phyloP scores from a whole-genome alignment of 1,140 invertebrate genomes.

The Lepidostoma basale region DNA sequence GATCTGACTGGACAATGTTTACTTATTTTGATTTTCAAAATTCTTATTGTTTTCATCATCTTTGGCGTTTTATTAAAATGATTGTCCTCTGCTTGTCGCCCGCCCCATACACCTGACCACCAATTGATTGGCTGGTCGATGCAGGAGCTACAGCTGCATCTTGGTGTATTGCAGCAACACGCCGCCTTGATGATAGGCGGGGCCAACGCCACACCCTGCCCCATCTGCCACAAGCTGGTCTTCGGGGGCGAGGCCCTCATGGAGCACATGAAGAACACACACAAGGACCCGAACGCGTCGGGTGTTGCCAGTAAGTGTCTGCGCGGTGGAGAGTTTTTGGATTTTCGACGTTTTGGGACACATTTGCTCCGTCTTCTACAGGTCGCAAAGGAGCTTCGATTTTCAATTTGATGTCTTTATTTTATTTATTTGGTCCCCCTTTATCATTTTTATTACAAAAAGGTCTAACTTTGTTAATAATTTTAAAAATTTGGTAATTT shows the following conservation, averaged over 20 bases:
- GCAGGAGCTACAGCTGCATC: constrained; percentile 83
- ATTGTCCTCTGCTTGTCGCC: constrained; percentile 23
- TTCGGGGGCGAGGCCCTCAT: constrained; percentile 89
- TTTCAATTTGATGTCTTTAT: constrained; percentile 5
- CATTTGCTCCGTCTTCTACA: constrained; percentile 2
- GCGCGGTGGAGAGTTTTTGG: constrained; percentile 19
- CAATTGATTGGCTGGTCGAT: constrained; percentile 40
- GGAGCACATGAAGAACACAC: constrained; percentile 94
- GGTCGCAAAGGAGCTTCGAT: constrained; percentile 7
- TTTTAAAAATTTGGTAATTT: too few species aligned
- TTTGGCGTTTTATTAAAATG: constrained; percentile 30
- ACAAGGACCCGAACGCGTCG: constrained; percentile 89
- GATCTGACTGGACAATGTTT: too few species aligned
- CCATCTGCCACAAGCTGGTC: constrained; percentile 92
- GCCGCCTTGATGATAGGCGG: constrained; percentile 87
- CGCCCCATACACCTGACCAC: constrained; percentile 27
- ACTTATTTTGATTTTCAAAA: constrained; percentile 14
- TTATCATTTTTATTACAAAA: too few species aligned
- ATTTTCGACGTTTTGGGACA: constrained; percentile 7
- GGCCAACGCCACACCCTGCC: constrained; percentile 87
- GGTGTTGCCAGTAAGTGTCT: constrained; percentile 86
- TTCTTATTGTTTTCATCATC: not conserved
- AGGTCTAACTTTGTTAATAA: too few species aligned
- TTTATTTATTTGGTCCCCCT: too few species aligned
- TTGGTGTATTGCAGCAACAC: constrained; percentile 91